These are phyloP conservation scores for Melanotaenia nigrans DNA, from an alignment of 2,797 vertebrate species.

Conservation along the genomic window DNA sequence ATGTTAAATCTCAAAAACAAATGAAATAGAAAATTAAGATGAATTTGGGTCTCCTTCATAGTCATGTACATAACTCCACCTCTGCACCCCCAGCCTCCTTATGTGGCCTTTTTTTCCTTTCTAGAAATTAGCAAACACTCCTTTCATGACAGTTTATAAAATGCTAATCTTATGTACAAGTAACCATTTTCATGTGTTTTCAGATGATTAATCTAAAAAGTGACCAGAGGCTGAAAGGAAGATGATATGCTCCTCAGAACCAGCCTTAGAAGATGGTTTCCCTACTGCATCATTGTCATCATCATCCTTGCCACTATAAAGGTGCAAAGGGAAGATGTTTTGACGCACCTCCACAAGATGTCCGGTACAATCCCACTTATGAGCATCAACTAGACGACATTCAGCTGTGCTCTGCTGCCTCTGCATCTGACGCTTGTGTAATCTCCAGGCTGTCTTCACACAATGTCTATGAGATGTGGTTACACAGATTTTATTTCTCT, in stretches of 20 bases:
- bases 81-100: too few relatives aligned
- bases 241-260: conserved; percentile 25
- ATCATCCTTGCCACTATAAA: conserved; percentile 19
- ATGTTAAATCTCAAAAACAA: too few relatives aligned
- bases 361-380: conserved; percentile 61
- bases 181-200: conserved; percentile 39
- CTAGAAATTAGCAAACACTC: neutral
- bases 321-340: conserved; percentile 38
- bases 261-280: conserved; percentile 28
- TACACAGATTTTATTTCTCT: conserved; percentile 18
- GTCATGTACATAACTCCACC: too few relatives aligned
- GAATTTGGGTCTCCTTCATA: too few relatives aligned
- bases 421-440: conserved; percentile 39
- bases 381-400: conserved; percentile 45
- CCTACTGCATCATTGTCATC: conserved; percentile 31
- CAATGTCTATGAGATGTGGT: conserved; percentile 27
- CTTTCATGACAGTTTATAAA: neutral
- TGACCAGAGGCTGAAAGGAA: conserved; percentile 32
- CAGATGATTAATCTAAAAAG: conserved; percentile 64
- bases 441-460: conserved; percentile 41
- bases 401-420: conserved; percentile 44
- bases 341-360: conserved; percentile 38
- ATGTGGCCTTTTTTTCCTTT: too few relatives aligned
- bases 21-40: too few relatives aligned
- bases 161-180: too few relatives aligned